Evolutionary conservation across 2,113 vertebrate species (phyloP).

Genomic region (Zootoca vivipara): DNA sequence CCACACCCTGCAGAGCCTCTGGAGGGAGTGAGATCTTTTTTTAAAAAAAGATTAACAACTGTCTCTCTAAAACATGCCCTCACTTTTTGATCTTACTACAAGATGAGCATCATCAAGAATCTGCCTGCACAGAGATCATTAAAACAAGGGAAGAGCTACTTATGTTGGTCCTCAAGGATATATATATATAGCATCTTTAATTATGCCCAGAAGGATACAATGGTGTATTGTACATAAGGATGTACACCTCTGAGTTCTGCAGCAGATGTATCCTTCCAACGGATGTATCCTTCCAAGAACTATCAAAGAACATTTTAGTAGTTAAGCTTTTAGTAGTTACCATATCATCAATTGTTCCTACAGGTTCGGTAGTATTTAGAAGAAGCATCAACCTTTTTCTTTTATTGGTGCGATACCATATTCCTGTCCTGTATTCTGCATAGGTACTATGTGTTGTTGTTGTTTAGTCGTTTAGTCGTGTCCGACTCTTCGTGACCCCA

Average conservation of each 20-base stretch:
- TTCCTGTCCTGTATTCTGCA: constrained; percentile 13
- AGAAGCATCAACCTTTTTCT: constrained; percentile 26
- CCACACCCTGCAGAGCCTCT: not conserved
- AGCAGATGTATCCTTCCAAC: not conserved
- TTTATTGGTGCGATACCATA: constrained; percentile 2
- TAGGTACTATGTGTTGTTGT: too few relatives aligned
- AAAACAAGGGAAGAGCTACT: not conserved
- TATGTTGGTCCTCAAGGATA: not conserved
- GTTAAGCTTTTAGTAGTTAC: not conserved
- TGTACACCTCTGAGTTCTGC: not conserved
- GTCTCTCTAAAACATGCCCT: not conserved
- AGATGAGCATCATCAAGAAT: not conserved
- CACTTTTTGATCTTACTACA: not conserved
- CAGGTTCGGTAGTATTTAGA: constrained; percentile 5
- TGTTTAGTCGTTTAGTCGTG: too few relatives aligned
- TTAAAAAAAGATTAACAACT: not conserved
- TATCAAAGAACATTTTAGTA: not conserved
- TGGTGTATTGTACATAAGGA: not conserved
- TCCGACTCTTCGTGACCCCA: too few relatives aligned
- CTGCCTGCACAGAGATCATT: not conserved
- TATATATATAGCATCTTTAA: not conserved
- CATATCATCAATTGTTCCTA: not conserved
- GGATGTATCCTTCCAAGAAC: not conserved
- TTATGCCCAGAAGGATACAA: too few relatives aligned
- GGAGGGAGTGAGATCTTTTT: not conserved